A percentile compares a stretch with the other conserved stretches of the same genome.
phyloP scores from a whole-genome alignment of 2,797 vertebrate species.

The Australoheros facetus region DNA sequence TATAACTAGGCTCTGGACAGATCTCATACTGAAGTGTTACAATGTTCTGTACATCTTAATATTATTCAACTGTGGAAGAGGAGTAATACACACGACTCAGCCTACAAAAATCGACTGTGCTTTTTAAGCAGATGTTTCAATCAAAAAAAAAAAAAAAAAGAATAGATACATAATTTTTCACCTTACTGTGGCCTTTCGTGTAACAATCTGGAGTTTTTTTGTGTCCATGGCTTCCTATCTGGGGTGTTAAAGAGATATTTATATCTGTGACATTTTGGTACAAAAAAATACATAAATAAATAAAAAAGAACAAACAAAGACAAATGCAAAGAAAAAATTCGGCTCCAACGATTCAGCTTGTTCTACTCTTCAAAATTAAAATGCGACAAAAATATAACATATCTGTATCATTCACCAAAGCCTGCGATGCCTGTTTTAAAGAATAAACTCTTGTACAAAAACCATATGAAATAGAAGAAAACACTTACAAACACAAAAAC shows the following conservation, averaged over 20 bases:
- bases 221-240: conserved; percentile 80
- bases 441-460: conserved; percentile 83
- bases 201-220: conserved; percentile 86
- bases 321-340: conserved; percentile 42
- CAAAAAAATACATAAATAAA: conserved; percentile 15
- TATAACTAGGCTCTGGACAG: conserved; percentile 77
- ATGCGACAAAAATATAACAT: conserved; percentile 65
- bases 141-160: conserved; percentile 52
- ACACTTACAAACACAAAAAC: conserved; percentile 72
- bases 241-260: conserved; percentile 77
- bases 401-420: conserved; percentile 89
- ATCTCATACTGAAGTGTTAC: conserved; percentile 74
- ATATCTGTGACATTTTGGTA: conserved; percentile 73
- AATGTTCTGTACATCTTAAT: conserved; percentile 78
- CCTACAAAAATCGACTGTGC: conserved; percentile 68
- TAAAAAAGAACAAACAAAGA: conserved; percentile 25
- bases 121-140: conserved; percentile 75
- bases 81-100: conserved; percentile 67
- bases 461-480: conserved; percentile 72
- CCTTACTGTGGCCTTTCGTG: conserved; percentile 94
- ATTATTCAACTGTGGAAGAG: conserved; percentile 76
- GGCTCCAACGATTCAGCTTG: conserved; percentile 38
- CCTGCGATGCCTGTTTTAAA: conserved; percentile 91
- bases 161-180: conserved; percentile 83
- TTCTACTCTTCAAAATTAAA: conserved; percentile 52